Base-by-base conservation (phyloP, 2,113 vertebrate genomes). In the Copsychus sechellarum region DNA sequence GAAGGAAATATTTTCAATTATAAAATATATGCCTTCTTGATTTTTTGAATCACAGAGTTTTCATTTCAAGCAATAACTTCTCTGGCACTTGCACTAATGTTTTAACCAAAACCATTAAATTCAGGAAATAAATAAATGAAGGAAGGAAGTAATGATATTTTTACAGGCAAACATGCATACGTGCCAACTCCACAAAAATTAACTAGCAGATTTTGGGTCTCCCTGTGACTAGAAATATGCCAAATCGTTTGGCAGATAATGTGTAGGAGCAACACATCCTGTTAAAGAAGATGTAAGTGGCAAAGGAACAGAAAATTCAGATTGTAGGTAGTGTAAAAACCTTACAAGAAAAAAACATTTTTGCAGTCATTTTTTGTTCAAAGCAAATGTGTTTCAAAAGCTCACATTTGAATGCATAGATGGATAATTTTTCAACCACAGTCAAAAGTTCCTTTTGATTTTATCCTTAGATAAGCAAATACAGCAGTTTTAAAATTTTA, bases 111-210 rank as follows among this genome's bases (percentile, higher is more conserved):
- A 29, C 38, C 20, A 81, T 72, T 88, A 95, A 93, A 95, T 4
- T 84, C 92, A 97, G 96, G 95, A 97, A 97, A 88, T 54, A 96
- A 96, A 94, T 81, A 92, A 80, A 53, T 47, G 89, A 95, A 92
- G 93, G 92, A 96, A 97, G 96, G 95, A 97, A 96, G 92, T 12
- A 92, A 91, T 58, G 77, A 40, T 92, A 76, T 50, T 95, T 95
- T 93, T 82, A 91, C 81, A 89, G 73, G 86, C 91, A 95, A 95
- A 91, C 77, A 82, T 12, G 4, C 31, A 38, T 24, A 92, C 3
- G 2, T 89, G 91, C 65, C 78, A 96, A 53, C 12, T 65, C 53
- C 69, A 91, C 53, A 91, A 91, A 96, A 92, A 77, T 84, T 96
- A 86, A 95, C 81, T 93, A 54, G 77, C 36, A 89, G 53, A 38